These are phyloP conservation scores for Drosophila formosana DNA, from an alignment of 2,888 invertebrate species.

Conservation along the genomic window DNA sequence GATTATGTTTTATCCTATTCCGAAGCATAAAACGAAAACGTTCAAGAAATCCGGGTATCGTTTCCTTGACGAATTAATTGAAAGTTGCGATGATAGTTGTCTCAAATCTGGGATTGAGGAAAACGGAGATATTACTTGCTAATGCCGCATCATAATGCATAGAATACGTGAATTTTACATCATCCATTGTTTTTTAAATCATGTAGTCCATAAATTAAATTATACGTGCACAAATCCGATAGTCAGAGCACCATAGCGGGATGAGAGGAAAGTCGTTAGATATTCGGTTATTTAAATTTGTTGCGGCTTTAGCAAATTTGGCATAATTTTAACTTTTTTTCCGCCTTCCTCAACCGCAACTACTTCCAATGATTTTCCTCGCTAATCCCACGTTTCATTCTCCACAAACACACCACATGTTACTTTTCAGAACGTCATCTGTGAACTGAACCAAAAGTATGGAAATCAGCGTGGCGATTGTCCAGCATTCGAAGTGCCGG, in stretches of 20 bases:
- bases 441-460: slow-evolving; percentile 62
- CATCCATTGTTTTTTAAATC: slow-evolving; percentile 32
- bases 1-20: slow-evolving; percentile 9
- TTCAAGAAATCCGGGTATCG: slow-evolving; percentile 69
- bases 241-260: slow-evolving; percentile 8
- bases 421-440: slow-evolving; percentile 64
- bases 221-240: slow-evolving; percentile 33
- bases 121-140: slow-evolving; percentile 50
- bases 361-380: slow-evolving; percentile 64
- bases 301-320: slow-evolving; percentile 13
- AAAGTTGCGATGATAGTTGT: slow-evolving; percentile 60
- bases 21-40: slow-evolving; percentile 54
- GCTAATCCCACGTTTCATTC: slow-evolving; percentile 38
- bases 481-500: slow-evolving; percentile 59
- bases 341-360: slow-evolving; percentile 44
- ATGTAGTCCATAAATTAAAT: slow-evolving; percentile 47
- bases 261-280: slow-evolving; percentile 60
- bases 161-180: slow-evolving; percentile 1
- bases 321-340: slow-evolving; percentile 12
- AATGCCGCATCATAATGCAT: slow-evolving; percentile 15
- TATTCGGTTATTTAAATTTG: slow-evolving; percentile 34
- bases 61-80: slow-evolving; percentile 59
- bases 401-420: slow-evolving; percentile 1
- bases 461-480: slow-evolving; percentile 52
- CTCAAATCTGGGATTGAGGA: slow-evolving; percentile 43